phyloP scores from a whole-genome alignment of 92 coral and sea anemone species.

The Desmophyllum pertusum region DNA sequence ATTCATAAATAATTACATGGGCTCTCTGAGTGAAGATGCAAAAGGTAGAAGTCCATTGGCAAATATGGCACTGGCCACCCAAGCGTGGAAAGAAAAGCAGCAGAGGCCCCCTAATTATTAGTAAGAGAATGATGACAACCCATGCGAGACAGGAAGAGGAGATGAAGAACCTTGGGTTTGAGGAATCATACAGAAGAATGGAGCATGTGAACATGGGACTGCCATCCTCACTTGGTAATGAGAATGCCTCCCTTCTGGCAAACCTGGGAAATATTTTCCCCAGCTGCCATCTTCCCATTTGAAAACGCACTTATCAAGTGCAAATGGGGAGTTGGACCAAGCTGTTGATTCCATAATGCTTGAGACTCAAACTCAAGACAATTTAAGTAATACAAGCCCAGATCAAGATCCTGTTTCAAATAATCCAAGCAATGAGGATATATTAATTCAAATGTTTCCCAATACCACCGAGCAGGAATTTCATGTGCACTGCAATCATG shows the following conservation, averaged over 20 bases:
- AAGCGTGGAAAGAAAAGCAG: neutral
- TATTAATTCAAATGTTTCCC: neutral
- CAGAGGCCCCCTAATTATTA: neutral
- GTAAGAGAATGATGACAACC: neutral
- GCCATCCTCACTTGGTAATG: neutral
- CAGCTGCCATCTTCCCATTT: neutral
- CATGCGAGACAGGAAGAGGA: neutral
- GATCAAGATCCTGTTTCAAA: too few species aligned
- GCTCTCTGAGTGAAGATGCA: neutral
- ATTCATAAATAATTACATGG: neutral
- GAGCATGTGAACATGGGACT: neutral
- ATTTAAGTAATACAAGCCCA: neutral
- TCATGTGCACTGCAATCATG: neutral
- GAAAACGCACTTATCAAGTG: constrained; percentile 2
- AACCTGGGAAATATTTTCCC: neutral
- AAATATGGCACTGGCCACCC: neutral
- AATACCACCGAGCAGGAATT: neutral
- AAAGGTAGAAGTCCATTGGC: neutral
- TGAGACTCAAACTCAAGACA: neutral
- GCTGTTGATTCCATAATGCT: neutral
- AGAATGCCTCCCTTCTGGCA: constrained; percentile 1
- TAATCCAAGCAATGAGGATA: neutral
- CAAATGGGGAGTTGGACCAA: neutral
- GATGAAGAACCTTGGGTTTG: neutral
- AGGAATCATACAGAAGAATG: neutral